Evolutionary conservation across 2,113 vertebrate species (phyloP), one percentile per base, ranked within the genome.

Genomic region (Chaetops frenatus): DNA sequence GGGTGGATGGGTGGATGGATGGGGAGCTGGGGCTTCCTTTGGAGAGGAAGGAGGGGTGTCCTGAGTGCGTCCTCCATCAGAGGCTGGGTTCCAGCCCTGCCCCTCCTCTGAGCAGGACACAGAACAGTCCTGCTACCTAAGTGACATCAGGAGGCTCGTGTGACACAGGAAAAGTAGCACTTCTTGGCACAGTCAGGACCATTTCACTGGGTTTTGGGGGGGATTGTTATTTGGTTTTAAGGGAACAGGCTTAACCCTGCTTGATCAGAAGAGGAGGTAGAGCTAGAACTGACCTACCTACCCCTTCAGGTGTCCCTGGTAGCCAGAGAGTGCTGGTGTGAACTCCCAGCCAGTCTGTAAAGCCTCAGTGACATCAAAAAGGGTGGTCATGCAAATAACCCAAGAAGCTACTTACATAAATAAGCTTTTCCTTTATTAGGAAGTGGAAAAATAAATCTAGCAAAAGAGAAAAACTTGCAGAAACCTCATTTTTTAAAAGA

Each of bases 11-110:
- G n/a, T n/a, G n/a, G n/a, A n/a, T n/a, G n/a, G n/a, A 4, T 4
- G 0, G 6, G 9, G 31, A 62, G 27, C 29, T 20, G 33, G 15
- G n/a, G 31, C 16, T 71, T 47, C 7, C 0, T 29, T 29, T 56
- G 44, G n/a, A 50, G 36, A 28, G 29, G 2, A 17, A 18, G 1
- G 5, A 62, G 61, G 15, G 23, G 5, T 82, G 58, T 45, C 58
- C 47, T 13, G 53, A 48, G 31, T 12, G 47, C 9, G 4, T 25
- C 44, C 7, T 4, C 40, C 76, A 12, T 10, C 21, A 69, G 6
- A 18, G n/a, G 33, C 0, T 53, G 56, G 15, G 23, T 24, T 58
- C 47, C 25, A 71, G 15, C 35, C 48, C 70, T 85, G 18, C 44
- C 33, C 28, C 31, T 40, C 14, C 65, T 79, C 56, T 42, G 36